Conservation (phyloP, 1,140 invertebrate genomes). For the Drosophila sproati region DNA sequence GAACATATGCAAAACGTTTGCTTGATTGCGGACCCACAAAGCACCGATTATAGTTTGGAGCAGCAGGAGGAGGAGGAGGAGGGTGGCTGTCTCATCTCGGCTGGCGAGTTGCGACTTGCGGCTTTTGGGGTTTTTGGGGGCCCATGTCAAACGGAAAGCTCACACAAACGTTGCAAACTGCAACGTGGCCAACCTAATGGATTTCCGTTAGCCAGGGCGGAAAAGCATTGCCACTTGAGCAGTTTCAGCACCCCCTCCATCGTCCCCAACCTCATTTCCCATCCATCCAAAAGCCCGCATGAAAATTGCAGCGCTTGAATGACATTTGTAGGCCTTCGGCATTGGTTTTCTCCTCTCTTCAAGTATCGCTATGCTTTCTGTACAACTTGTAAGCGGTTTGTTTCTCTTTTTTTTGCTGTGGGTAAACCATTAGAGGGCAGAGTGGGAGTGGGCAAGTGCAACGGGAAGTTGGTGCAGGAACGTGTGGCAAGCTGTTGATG, state of each 20-base stretch:
- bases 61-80: neutral
- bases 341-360: slow-evolving; percentile 15
- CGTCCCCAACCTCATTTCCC: no score
- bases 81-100: no score
- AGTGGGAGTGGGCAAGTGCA: neutral
- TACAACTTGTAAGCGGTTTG: slow-evolving; percentile 39
- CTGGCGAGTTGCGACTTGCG: neutral
- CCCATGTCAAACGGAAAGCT: slow-evolving; percentile 76
- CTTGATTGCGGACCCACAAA: slow-evolving; percentile 50
- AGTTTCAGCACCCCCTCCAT: neutral
- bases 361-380: slow-evolving; percentile 38
- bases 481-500: slow-evolving; percentile 20
- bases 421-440: slow-evolving; percentile 11
- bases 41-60: slow-evolving; percentile 11
- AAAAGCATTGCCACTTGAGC: slow-evolving; percentile 75
- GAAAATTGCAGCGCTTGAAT: slow-evolving; percentile 53
- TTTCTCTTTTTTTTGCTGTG: slow-evolving; percentile 29
- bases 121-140: slow-evolving; percentile 14
- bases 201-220: slow-evolving; percentile 73
- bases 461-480: neutral
- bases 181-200: slow-evolving; percentile 70
- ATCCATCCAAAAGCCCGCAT: slow-evolving; percentile 24
- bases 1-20: slow-evolving; percentile 74
- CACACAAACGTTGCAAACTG: slow-evolving; percentile 70
- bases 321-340: slow-evolving; percentile 71